Evolutionary conservation across 2,113 vertebrate species (phyloP), one percentile per base, ranked within the genome.

Genomic region (Grallaria varia): DNA sequence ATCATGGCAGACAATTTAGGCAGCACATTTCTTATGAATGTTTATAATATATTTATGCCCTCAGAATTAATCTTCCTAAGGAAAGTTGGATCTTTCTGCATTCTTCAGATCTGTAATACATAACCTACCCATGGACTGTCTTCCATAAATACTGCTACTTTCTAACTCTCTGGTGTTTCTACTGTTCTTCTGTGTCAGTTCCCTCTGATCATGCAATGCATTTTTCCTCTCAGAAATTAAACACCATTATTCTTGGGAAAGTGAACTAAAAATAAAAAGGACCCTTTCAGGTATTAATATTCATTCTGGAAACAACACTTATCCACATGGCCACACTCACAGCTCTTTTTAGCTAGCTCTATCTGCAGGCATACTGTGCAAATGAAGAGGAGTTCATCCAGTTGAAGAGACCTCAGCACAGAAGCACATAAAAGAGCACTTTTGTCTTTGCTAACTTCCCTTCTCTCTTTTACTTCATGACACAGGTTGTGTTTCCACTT

Each of bases 81-180:
- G 27, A 67, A 23, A 4, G 79, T 12, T 95, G 76, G 72, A 79
- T 69, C 31, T 86, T 97, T 87, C 83, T 95, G 15, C 69, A 45
- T 62, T 82, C 87, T 42, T 31, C 42, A 73, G 83, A n/a, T 44
- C 37, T 93, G 44, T 95, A 79, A 84, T 94, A 86, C 50, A 69
- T 80, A 50, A 81, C 47, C 13, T 89, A 62, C 28, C 50, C 71
- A 7, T 80, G 74, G 47, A 37, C 39, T 58, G 87, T 91, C 69
- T 96, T 96, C 25, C 80, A 84, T 88, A 96, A 88, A 96, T 96
- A 97, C 97, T 95, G 81, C 94, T 92, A 47, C 52, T 87, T 97
- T 97, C 47, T 66, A 78, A 9, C 8, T 76, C 31, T 73, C 52
- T 62, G 14, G 9, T 84, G 23, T 89, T 45, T 66, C 55, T 69